A percentile compares a stretch with the other conserved stretches of the same genome.
These are phyloP conservation scores for Oopsacas minuta DNA, from an alignment of 37 sponge, comb jelly and placozoan genomes.

Conservation along the genomic window DNA sequence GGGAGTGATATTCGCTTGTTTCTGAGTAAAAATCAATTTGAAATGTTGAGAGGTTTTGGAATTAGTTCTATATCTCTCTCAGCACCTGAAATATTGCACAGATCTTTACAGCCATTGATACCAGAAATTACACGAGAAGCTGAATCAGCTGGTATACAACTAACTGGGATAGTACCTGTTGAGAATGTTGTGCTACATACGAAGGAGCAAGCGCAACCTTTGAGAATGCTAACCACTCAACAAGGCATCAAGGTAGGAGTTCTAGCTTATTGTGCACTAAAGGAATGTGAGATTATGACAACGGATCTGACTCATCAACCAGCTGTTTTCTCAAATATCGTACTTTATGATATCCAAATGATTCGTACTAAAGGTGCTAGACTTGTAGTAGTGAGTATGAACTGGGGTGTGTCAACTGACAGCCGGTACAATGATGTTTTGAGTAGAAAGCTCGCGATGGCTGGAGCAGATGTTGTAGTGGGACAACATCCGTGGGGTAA, in stretches of 20 bases:
- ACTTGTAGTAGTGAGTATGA: background rate
- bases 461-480: background rate
- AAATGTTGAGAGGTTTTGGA: background rate
- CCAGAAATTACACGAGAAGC: background rate
- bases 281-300: background rate
- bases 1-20: background rate
- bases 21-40: background rate
- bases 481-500: background rate
- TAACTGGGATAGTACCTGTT: background rate
- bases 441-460: background rate
- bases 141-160: background rate
- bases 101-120: background rate
- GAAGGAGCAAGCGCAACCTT: background rate
- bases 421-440: background rate
- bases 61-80: background rate
- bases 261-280: background rate
- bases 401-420: background rate
- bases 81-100: background rate
- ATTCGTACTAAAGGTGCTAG: background rate
- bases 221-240: background rate
- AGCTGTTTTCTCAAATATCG: background rate
- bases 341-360: background rate
- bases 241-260: background rate
- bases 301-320: background rate
- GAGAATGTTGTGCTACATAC: background rate